Evolutionary conservation across 2,888 invertebrate species (phyloP).

Genomic region (Eupeodes luniger): DNA sequence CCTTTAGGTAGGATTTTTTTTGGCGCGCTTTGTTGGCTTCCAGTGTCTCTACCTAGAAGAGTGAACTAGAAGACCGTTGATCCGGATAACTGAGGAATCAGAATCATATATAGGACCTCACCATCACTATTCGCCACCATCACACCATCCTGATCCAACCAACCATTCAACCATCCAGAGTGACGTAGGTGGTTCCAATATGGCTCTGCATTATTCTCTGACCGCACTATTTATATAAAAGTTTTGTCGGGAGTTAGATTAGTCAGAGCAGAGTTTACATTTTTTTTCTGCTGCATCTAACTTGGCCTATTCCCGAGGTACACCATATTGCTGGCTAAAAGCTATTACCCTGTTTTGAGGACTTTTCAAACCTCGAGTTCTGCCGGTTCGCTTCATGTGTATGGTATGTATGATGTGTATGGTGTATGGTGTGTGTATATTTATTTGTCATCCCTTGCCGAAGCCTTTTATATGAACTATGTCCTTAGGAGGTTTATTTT

Average conservation of each 20-base stretch:
- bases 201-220: slow-evolving; percentile 66
- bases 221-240: slow-evolving; percentile 74
- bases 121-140: no score
- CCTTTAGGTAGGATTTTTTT: not conserved
- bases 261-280: slow-evolving; percentile 43
- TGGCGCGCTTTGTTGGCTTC: slow-evolving; percentile 16
- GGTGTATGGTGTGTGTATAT: slow-evolving; percentile 28
- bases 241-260: slow-evolving; percentile 64
- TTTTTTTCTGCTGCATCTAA: slow-evolving; percentile 25
- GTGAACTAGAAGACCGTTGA: slow-evolving; percentile 43
- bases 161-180: slow-evolving; percentile 15
- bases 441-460: slow-evolving; percentile 53
- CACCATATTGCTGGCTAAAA: slow-evolving; percentile 71
- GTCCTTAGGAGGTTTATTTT: slow-evolving; percentile 51
- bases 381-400: not conserved
- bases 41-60: not conserved
- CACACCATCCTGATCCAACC: no score
- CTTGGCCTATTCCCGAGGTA: slow-evolving; percentile 40
- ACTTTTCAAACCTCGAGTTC: slow-evolving; percentile 65
- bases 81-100: slow-evolving; percentile 44
- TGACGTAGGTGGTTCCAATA: slow-evolving; percentile 58
- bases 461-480: slow-evolving; percentile 46
- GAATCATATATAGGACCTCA: not conserved
- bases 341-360: slow-evolving; percentile 71
- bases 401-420: slow-evolving; percentile 13